Base-by-base conservation (phyloP, 2,797 vertebrate genomes). In the Coracias cyanogaster region DNA sequence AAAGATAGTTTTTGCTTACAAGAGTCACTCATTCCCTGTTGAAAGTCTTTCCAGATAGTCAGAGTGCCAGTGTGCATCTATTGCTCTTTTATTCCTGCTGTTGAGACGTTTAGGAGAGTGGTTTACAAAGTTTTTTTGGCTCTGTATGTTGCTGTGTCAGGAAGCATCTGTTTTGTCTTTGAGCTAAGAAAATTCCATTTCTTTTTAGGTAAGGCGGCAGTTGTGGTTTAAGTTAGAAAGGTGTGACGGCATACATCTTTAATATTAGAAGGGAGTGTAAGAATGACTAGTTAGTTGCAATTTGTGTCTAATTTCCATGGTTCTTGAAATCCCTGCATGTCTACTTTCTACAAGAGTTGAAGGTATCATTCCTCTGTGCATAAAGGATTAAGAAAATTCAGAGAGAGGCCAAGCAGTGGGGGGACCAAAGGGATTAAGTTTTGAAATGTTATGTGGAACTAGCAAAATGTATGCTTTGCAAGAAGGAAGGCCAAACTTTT, bases 361-460 rank as follows among this genome's bases (percentile, higher is more conserved):
- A 90, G 33, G 11, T 74, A 49, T 74, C 18, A 3, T 81, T 93
- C n/a, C 9, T 82, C 43, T 74, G 21, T 69, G 61, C 54, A 88
- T 57, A 80, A 71, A 81, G 33, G 46, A 57, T 73, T 91, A 89
- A 94, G 81, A 91, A 35, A 73, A 93, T 77, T 84, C 81, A 65
- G 52, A 31, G 37, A 10, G 12, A 94, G 28, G 57, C 45, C 64
- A 71, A 74, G 72, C 29, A 66, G n/a, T 58, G n/a, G 12, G 33
- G 24, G 6, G 3, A 94, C 65, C 70, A 83, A 91, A 81, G 33
- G 45, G 37, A 74, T 85, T 78, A 77, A 51, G 31, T 61, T 96
- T 72, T 84, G 74, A 87, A 87, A 66, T 33, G 61, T 57, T 88
- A 54, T 29, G 31, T 66, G 64, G 57, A 74, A 54, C 39, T 43